Percentiles rank a stretch among this genome's conserved stretches.
phyloP scores from a whole-genome alignment of 2,888 invertebrate genomes.

The Galerucella calmariensis region DNA sequence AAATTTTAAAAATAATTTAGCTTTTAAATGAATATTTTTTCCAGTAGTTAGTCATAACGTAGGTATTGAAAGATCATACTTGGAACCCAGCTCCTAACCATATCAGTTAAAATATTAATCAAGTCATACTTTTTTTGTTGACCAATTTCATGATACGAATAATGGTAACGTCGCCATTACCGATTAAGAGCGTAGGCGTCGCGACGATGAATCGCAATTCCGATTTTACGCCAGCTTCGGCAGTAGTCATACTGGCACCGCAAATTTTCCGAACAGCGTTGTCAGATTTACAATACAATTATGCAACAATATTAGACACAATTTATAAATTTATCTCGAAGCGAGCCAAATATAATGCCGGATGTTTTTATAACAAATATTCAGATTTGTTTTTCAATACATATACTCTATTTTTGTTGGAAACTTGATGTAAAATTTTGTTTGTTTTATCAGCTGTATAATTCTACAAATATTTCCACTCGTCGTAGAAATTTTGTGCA shows the following conservation, averaged over 20 bases:
- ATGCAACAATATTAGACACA: background rate
- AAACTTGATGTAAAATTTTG: background rate
- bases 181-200: background rate
- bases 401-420: background rate
- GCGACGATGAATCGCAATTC: background rate
- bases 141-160: too few species aligned
- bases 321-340: background rate
- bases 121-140: too few species aligned
- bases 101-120: too few species aligned
- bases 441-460: background rate
- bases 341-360: conserved; percentile 1
- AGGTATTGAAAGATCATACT: too few species aligned
- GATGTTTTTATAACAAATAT: background rate
- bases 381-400: background rate
- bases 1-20: too few species aligned
- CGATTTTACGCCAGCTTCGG: conserved; percentile 2
- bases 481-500: too few species aligned
- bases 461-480: too few species aligned
- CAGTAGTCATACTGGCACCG: conserved; percentile 23
- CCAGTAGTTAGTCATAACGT: too few species aligned
- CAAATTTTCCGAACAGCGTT: conserved; percentile 15
- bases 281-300: conserved; percentile 9
- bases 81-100: too few species aligned
- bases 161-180: background rate
- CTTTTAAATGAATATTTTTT: too few species aligned